phyloP scores from a whole-genome alignment of 2,888 invertebrate species.

The Acleris literana region DNA sequence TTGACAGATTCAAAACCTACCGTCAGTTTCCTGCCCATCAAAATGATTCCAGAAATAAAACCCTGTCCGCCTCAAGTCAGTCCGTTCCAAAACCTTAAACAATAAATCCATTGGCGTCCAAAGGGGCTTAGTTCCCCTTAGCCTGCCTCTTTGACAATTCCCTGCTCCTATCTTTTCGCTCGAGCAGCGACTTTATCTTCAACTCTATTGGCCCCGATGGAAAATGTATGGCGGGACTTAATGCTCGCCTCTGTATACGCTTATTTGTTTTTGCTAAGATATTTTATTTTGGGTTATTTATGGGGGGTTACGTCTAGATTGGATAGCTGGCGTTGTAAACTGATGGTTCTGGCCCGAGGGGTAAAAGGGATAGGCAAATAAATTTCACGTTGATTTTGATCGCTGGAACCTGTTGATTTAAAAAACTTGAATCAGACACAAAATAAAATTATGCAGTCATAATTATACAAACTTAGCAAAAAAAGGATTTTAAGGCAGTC shows the following conservation, averaged over 20 bases:
- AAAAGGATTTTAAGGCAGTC: no score
- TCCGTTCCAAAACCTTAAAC: constrained; percentile 37
- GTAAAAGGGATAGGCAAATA: neutral
- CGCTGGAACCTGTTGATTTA: no score
- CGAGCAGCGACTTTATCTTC: constrained; percentile 32
- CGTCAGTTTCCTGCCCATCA: constrained; percentile 15
- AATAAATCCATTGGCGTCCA: constrained; percentile 40
- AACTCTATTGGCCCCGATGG: constrained; percentile 37
- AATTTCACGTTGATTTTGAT: neutral
- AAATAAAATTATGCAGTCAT: no score
- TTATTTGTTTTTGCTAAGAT: constrained; percentile 37
- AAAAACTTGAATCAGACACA: no score
- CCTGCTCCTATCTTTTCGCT: constrained; percentile 38
- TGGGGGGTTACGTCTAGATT: constrained; percentile 26
- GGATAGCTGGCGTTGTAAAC: neutral
- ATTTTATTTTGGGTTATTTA: constrained; percentile 36
- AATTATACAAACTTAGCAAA: no score
- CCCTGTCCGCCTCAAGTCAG: constrained; percentile 2
- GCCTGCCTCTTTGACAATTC: constrained; percentile 39
- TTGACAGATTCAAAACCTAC: neutral
- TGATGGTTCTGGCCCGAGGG: neutral
- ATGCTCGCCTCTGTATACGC: constrained; percentile 29
- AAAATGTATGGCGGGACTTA: constrained; percentile 37
- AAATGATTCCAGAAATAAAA: constrained; percentile 19
- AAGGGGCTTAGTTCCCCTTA: constrained; percentile 31